These are phyloP conservation scores for Phataginus tetradactyla DNA, from an alignment of 2,797 vertebrate genomes.

Conservation along the genomic window DNA sequence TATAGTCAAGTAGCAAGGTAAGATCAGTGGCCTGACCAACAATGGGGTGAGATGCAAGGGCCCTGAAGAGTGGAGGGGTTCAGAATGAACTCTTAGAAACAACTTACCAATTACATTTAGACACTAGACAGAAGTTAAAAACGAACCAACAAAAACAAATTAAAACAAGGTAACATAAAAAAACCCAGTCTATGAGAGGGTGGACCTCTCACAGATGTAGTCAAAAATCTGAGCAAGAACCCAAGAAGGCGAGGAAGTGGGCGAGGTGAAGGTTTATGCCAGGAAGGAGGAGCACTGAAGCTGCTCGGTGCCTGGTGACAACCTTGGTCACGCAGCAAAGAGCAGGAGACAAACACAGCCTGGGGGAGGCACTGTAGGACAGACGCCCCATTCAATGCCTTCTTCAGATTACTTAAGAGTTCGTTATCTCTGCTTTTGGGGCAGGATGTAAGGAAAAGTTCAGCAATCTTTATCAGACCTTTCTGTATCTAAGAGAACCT, in stretches of 20 bases:
- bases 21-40: not conserved
- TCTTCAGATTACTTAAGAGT: not conserved
- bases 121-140: not conserved
- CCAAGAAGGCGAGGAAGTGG: not conserved
- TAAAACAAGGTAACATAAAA: not conserved
- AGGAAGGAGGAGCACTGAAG: not conserved
- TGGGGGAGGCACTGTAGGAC: too few species aligned
- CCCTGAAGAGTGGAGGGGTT: not conserved
- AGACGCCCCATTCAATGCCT: not conserved
- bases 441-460: not conserved
- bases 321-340: not conserved
- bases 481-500: not conserved
- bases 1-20: not conserved
- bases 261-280: not conserved
- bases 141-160: not conserved
- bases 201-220: not conserved
- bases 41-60: not conserved
- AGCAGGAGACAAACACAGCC: not conserved
- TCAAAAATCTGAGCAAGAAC: not conserved
- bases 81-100: not conserved
- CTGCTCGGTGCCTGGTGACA: not conserved
- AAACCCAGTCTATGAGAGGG: slow-evolving; percentile 1
- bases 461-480: not conserved
- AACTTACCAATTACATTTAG: not conserved
- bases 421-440: not conserved